A percentile compares a stretch with the other conserved stretches of the same genome.
Evolutionary conservation across 2,797 vertebrate species (phyloP).

Genomic region (Sparus aurata): DNA sequence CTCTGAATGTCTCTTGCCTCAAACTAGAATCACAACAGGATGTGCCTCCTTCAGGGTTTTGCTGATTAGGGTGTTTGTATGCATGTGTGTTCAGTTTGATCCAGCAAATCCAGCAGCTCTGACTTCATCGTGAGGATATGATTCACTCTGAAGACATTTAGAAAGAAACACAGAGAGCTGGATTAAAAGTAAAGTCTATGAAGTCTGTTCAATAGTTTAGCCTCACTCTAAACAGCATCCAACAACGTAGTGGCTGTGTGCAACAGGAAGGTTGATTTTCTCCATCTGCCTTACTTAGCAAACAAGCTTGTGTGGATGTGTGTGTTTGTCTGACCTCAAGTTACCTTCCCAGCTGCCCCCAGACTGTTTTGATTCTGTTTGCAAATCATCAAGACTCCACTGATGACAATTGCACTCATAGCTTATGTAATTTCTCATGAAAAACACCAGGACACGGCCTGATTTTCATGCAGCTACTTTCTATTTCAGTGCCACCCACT

Average conservation of each 20-base stretch:
- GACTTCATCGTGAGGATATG: conserved; percentile 64
- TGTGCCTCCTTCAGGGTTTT: conserved; percentile 62
- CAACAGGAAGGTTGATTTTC: conserved; percentile 9
- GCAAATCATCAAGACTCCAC: conserved; percentile 41
- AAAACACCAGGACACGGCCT: conserved; percentile 39
- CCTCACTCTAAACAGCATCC: conserved; percentile 53
- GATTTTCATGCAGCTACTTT: conserved; percentile 17
- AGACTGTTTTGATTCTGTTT: conserved; percentile 37
- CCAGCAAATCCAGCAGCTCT: conserved; percentile 39
- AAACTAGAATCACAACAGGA: conserved; percentile 71
- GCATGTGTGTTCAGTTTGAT: conserved; percentile 32
- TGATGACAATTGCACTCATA: conserved; percentile 42
- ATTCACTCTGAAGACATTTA: conserved; percentile 67
- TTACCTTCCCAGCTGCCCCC: conserved; percentile 54
- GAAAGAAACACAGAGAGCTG: conserved; percentile 39
- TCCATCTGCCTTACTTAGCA: conserved; percentile 7
- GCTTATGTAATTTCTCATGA: conserved; percentile 39
- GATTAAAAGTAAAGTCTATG: conserved; percentile 23
- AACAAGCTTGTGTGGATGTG: conserved; percentile 27
- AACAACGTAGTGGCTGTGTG: neutral
- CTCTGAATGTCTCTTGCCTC: neutral
- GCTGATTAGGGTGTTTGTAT: conserved; percentile 63
- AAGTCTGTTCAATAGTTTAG: conserved; percentile 47
- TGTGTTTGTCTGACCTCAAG: conserved; percentile 52
- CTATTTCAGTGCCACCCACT: conserved; percentile 3